A percentile compares a stretch with the other conserved stretches of the same genome.
Evolutionary conservation across 2,113 vertebrate genomes (phyloP).

Genomic region (Rhipidura dahli): DNA sequence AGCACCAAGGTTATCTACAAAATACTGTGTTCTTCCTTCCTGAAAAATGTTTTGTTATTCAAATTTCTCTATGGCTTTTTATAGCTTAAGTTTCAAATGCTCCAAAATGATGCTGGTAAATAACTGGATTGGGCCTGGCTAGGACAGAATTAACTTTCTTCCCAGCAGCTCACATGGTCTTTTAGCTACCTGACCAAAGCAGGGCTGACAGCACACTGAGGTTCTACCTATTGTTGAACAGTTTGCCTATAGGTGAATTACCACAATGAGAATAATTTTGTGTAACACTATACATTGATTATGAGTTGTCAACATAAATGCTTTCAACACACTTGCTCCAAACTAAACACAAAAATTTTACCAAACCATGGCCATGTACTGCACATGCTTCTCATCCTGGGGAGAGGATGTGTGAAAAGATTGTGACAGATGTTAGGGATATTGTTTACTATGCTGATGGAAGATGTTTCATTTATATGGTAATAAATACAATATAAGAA

Average conservation of each 20-base stretch:
- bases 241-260: neutral
- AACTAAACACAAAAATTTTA: neutral
- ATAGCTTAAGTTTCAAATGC: neutral
- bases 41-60: neutral
- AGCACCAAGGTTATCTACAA: neutral
- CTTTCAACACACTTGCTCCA: neutral
- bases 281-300: neutral
- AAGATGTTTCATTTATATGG: neutral
- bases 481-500: neutral
- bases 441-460: neutral
- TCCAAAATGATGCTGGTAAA: neutral
- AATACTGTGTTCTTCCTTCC: neutral
- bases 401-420: neutral
- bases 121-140: neutral
- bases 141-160: neutral
- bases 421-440: neutral
- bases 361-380: neutral
- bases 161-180: neutral
- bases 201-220: neutral
- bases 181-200: neutral
- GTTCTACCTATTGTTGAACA: neutral
- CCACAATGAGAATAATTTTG: neutral
- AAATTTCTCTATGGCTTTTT: neutral
- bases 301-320: neutral
- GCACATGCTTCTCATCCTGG: neutral